These are phyloP conservation scores for Macropus fuliginosus DNA, from an alignment of 2,797 vertebrate genomes.

Conservation along the genomic window DNA sequence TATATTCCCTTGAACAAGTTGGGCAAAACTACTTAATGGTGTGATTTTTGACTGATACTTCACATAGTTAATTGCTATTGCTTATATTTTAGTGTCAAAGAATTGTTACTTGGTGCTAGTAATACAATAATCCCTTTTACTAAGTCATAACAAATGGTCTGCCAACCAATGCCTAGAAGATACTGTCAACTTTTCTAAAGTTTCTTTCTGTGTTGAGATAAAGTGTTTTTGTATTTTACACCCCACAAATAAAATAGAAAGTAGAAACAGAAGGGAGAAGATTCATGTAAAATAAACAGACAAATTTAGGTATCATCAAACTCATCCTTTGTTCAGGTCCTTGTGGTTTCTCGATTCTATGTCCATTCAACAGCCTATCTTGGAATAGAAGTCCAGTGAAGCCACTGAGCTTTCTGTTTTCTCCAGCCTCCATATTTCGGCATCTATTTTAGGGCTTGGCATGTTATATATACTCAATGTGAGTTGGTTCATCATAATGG, in stretches of 20 bases:
- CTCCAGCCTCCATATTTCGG: background rate
- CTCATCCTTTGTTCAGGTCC: background rate
- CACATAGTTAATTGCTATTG: background rate
- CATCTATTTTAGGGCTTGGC: background rate
- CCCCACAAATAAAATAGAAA: background rate
- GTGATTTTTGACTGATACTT: background rate
- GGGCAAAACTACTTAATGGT: background rate
- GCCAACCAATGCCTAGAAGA: background rate
- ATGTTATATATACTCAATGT: background rate
- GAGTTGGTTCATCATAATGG: background rate
- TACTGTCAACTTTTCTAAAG: accelerated
- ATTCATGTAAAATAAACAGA: conserved; percentile 2
- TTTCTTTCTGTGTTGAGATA: conserved; percentile 5
- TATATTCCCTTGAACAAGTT: background rate
- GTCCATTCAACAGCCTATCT: background rate
- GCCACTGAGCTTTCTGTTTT: background rate
- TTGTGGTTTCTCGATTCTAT: background rate
- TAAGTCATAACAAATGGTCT: background rate
- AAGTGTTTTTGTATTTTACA: background rate
- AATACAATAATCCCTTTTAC: background rate
- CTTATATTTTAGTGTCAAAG: conserved; percentile 39
- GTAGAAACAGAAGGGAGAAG: background rate
- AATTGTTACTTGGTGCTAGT: background rate
- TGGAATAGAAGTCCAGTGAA: conserved; percentile 5
- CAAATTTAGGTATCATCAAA: conserved; percentile 5